Conservation (phyloP, 1,140 invertebrate species). For the Pteromalus puparum region DNA sequence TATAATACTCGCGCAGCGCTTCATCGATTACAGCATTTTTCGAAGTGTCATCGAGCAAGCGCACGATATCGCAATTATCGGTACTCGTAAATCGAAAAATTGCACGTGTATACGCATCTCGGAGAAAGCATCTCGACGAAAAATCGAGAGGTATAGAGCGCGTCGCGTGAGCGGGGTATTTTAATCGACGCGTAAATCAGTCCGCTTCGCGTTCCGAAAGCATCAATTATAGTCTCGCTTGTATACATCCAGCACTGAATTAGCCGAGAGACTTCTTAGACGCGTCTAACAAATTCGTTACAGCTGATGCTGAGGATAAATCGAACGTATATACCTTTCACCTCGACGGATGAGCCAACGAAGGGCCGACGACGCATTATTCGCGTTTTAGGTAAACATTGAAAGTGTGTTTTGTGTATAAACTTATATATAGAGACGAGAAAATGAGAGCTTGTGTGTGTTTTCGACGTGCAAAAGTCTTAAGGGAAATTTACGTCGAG, state of each 20-base stretch:
- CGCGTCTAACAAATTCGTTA: background rate
- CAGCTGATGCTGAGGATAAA: no score
- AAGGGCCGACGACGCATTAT: no score
- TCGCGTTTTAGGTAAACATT: no score
- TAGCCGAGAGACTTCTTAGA: background rate
- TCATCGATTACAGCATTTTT: no score
- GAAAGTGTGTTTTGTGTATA: slow-evolving; percentile 6
- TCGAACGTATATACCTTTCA: no score
- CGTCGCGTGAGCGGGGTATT: background rate
- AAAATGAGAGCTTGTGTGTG: slow-evolving; percentile 50
- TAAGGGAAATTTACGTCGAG: background rate
- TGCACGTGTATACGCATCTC: background rate
- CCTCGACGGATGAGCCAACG: no score
- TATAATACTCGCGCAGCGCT: no score
- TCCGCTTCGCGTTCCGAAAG: background rate
- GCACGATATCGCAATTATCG: background rate
- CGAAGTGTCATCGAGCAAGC: background rate
- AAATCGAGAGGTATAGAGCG: no score
- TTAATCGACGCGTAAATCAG: slow-evolving; percentile 37
- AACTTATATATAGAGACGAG: slow-evolving; percentile 57
- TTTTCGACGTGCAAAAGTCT: background rate
- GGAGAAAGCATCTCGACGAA: background rate
- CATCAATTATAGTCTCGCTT: background rate
- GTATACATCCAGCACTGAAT: background rate
- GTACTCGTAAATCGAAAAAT: background rate